These are phyloP conservation scores for Luidia sarsii DNA, from an alignment of 53 echinoderm and acorn worm species.

Conservation along the genomic window DNA sequence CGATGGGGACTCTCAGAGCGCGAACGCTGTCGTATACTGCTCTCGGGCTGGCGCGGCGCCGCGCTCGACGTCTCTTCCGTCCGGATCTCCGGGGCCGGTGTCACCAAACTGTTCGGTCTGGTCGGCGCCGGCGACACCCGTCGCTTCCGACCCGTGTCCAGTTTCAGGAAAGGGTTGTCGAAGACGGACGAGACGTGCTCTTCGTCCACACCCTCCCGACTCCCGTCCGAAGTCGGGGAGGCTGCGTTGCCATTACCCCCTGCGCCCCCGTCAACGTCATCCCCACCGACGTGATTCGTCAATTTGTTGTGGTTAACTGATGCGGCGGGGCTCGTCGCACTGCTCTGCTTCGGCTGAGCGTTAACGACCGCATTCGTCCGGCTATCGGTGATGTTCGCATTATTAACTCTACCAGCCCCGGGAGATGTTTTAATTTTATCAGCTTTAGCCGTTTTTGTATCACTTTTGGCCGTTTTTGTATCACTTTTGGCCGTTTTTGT, in stretches of 20 bases:
- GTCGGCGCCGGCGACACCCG: neutral
- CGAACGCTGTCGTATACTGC: slow-evolving; percentile 38
- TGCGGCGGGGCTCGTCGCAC: too few species aligned
- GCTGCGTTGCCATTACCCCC: too few species aligned
- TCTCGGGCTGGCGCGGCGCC: slow-evolving; percentile 23
- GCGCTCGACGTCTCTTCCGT: neutral
- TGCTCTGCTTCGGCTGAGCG: neutral
- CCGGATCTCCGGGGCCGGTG: too few species aligned
- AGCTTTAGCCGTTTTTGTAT: neutral
- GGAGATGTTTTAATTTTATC: neutral
- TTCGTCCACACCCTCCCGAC: slow-evolving; percentile 79
- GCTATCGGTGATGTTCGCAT: neutral
- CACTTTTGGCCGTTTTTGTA: neutral
- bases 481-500: neutral
- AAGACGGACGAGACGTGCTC: slow-evolving; percentile 86
- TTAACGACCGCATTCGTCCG: neutral
- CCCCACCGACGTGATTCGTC: slow-evolving; percentile 23
- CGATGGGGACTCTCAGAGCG: slow-evolving; percentile 30
- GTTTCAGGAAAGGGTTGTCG: slow-evolving; percentile 85
- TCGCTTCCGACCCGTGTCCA: slow-evolving; percentile 44
- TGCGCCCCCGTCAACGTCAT: slow-evolving; percentile 6
- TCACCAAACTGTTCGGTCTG: neutral
- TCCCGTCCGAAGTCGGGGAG: neutral
- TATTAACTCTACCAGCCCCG: neutral
- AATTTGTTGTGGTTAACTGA: slow-evolving; percentile 16